Evolutionary conservation across 2,797 vertebrate genomes (phyloP).

Genomic region (Sebastolobus alascanus): DNA sequence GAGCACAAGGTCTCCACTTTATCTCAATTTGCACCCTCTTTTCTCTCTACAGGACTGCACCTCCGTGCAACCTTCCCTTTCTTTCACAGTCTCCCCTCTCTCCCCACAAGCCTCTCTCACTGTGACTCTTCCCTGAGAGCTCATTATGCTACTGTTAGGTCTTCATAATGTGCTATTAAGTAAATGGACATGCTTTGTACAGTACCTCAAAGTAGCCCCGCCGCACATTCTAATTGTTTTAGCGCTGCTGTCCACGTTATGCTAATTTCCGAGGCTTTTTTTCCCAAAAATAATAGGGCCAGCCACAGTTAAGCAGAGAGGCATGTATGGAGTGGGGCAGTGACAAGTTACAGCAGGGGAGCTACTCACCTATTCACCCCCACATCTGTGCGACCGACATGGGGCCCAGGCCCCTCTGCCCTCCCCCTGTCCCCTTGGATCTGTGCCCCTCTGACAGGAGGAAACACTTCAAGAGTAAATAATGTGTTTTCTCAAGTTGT

Average conservation of each 20-base stretch:
- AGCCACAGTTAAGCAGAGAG: constrained; percentile 21
- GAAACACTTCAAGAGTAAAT: constrained; percentile 82
- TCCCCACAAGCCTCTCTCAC: constrained; percentile 2
- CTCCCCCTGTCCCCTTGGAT: constrained; percentile 48
- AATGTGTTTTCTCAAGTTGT: constrained; percentile 76
- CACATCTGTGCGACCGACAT: constrained; percentile 62
- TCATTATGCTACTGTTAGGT: constrained; percentile 52
- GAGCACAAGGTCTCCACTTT: constrained; percentile 62
- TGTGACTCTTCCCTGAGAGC: constrained; percentile 35
- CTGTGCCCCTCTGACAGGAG: constrained; percentile 56
- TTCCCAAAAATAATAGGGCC: constrained; percentile 12
- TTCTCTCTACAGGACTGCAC: constrained; percentile 25
- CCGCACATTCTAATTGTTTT: constrained; percentile 49
- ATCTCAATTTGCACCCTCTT: constrained; percentile 52
- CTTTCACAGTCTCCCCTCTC: constrained; percentile 11
- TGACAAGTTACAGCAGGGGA: constrained; percentile 47
- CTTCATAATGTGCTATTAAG: constrained; percentile 61
- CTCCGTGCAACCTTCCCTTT: constrained; percentile 38
- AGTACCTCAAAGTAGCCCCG: constrained; percentile 24
- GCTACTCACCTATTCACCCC: constrained; percentile 49
- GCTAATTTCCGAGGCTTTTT: constrained; percentile 24
- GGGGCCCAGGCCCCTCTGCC: constrained; percentile 40
- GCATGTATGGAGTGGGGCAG: constrained; percentile 28
- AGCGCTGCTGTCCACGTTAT: constrained; percentile 45
- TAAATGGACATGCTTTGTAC: constrained; percentile 50